Percentiles rank a stretch among this genome's conserved stretches.
phyloP scores from a whole-genome alignment of 1,140 invertebrate genomes.

The Daktulosphaira vitifoliae region DNA sequence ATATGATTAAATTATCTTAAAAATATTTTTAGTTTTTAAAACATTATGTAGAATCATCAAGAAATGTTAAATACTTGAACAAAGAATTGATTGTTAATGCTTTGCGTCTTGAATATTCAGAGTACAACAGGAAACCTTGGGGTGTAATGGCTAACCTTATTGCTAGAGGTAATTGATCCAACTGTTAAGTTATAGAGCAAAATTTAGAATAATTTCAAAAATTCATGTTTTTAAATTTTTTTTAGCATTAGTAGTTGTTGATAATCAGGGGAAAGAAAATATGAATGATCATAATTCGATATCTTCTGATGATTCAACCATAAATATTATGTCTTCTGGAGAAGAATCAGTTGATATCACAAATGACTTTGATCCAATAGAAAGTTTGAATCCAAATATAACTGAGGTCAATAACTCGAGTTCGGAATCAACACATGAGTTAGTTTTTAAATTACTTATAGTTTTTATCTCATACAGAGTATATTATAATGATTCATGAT shows the following conservation, averaged over 20 bases:
- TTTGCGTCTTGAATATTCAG: neutral
- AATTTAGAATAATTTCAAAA: too few species aligned
- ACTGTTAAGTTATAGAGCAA: too few species aligned
- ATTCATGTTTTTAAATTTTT: neutral
- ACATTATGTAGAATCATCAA: neutral
- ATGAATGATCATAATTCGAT: neutral
- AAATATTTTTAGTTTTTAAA: slow-evolving; percentile 13
- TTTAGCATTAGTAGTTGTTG: neutral
- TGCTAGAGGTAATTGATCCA: slow-evolving; percentile 21
- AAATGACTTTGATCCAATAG: neutral
- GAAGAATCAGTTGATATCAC: neutral
- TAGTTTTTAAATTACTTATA: neutral
- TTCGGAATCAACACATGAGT: neutral
- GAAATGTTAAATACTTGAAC: neutral
- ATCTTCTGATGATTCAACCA: slow-evolving; percentile 5
- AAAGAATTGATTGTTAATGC: neutral
- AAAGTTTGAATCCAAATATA: neutral
- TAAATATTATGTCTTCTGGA: slow-evolving; percentile 18
- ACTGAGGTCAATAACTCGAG: neutral
- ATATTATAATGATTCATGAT: too few species aligned
- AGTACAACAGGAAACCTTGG: slow-evolving; percentile 24
- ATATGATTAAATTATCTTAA: too few species aligned
- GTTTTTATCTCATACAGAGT: too few species aligned
- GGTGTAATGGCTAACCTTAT: neutral
- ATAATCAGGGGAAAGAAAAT: neutral